phyloP scores from a whole-genome alignment of 2,113 vertebrate genomes.

The Elaphurus davidianus region DNA sequence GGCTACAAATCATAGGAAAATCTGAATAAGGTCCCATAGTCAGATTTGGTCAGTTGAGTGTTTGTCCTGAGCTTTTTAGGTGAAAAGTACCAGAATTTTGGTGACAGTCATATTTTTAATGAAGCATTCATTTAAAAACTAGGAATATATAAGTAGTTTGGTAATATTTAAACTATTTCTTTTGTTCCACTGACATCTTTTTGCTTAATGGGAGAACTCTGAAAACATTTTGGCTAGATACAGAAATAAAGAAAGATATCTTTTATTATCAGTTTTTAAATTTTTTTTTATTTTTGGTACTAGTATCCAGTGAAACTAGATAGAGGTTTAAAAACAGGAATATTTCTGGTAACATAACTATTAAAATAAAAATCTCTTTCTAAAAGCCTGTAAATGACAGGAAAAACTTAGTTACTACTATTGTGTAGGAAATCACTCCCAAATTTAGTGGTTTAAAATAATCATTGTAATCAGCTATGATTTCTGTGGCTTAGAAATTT shows the following conservation, averaged over 20 bases:
- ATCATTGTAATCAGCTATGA: background rate
- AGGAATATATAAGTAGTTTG: background rate
- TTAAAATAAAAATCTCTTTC: background rate
- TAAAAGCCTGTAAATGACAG: background rate
- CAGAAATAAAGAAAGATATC: background rate
- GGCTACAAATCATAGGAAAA: background rate
- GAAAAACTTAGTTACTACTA: background rate
- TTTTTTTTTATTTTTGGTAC: background rate
- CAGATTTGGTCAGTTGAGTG: background rate
- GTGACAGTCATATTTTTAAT: background rate
- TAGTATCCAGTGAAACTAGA: background rate
- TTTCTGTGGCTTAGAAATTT: background rate
- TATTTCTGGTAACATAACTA: background rate
- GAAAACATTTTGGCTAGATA: background rate
- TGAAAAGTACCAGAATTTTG: background rate
- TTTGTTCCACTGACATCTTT: background rate
- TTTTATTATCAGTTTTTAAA: background rate
- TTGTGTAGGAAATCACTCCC: background rate
- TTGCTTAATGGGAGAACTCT: background rate
- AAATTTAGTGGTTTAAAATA: background rate
- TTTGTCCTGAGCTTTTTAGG: background rate
- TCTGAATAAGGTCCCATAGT: background rate
- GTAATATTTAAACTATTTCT: background rate
- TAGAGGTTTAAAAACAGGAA: background rate
- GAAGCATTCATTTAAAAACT: background rate